Base-by-base conservation (phyloP, 1,140 invertebrate species). In the Diorhabda sublineata region DNA sequence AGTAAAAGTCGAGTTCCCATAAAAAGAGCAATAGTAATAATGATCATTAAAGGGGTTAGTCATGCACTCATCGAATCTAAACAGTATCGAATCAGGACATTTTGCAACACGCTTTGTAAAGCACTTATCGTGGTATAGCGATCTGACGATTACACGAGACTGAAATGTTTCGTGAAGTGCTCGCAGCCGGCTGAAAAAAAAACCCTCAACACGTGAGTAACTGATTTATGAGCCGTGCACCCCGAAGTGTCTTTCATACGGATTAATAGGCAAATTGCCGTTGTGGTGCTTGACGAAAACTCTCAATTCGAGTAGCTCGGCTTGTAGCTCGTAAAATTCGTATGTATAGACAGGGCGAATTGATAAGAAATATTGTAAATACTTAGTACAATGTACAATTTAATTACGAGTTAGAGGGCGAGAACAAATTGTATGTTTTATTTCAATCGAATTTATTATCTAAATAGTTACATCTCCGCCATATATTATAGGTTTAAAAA, bases 21-120 rank as follows among this genome's bases (percentile, higher is more conserved):
- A 26, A 26, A 26, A 57, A 64, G 63, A 64, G 63, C 63, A 64
- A 52, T n/a, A 52, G 47, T n/a, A 52, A 52, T 52, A 52, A 64
- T 64, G 56, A 57, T 64, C 63, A 64, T 64, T 64, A 64, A 64
- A 45, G 42, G 26, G 6, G n/a, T 64, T 11, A 64, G 63, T 64
- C 63, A 64, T 45, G 63, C 63, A 64, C 43, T 45, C 45, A 26
- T 11, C 43, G 45, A 64, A 64, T 52, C 63, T 64, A 64, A 64
- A 64, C 63, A 64, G 63, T 64, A 64, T 64, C 63, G 63, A 64
- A 64, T 64, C 63, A 11, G 26, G 63, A 11, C 63, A 64, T 45
- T 64, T 64, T 64, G 52, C 63, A 64, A 52, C 63, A 64, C 63
- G 45, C 61, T 62, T 62, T 62, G 44, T 62, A 62, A 62, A n/a